Evolutionary conservation across 37 sponge, comb jelly and placozoan genomes (phyloP), one percentile per base, ranked within the genome.

Genomic region (Oscarella lobularis): DNA sequence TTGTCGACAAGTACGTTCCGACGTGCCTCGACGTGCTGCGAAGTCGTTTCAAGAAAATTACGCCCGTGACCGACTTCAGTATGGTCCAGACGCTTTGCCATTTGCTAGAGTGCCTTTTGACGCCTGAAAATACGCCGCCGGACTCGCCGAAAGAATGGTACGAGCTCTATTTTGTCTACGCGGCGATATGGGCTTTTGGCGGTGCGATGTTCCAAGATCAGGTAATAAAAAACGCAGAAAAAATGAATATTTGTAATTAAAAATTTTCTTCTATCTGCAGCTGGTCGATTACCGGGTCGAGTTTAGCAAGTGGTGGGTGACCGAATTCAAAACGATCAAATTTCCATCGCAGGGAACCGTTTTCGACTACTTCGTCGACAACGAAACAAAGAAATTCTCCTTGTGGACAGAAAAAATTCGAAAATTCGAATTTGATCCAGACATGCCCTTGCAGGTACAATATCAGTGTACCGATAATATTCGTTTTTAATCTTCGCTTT

Each of bases 121-220:
- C 86, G 2, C 89, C 91, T 32, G 81, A 82, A 66, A 90, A 90
- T 79, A 90, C 94, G 1, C 98, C 98, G 2, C 90, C 91, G 14
- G 98, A 97, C 72, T 90, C 89, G 27, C 86, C 91, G 68, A 97
- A 97, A 81, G 98, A 97, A 73, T 77, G 87, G 67, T 97, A 93
- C 75, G 98, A 97, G 73, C 87, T 90, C 3, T 97, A 97, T 80
- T 97, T 97, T 84, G 98, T 97, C 39, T 97, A 93, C 84, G 98
- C 94, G 60, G 95, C 98, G 39, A 89, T 97, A 0, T 97, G 98
- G 98, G 94, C 98, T 5, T 97, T 97, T 87, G 98, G 98, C 67
- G 94, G 98, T 0, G 79, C 98, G 0, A 97, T 97, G 98, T 97
- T 90, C 78, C 89, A 97, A 70, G 98, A 97, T 68, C 98, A 97